Percentiles rank a stretch among this genome's conserved stretches.
These are phyloP conservation scores for Pyrrhosoma nymphula DNA, from an alignment of 2,888 invertebrate species.

Conservation along the genomic window DNA sequence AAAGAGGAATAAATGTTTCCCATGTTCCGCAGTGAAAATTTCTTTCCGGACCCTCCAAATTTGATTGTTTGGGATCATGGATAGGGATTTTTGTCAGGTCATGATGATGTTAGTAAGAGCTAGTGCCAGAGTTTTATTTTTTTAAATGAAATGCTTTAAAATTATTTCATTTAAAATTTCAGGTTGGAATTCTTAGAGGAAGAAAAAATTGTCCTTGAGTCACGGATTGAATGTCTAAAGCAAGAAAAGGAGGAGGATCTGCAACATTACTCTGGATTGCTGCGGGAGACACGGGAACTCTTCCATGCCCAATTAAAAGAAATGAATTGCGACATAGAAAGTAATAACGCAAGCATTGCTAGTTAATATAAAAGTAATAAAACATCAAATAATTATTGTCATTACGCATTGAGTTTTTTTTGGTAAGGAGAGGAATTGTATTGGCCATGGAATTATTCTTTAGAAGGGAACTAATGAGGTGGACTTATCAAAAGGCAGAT, in stretches of 20 bases:
- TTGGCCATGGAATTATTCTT: too few species aligned
- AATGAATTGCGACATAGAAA: not conserved
- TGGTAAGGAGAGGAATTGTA: too few species aligned
- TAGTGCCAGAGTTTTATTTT: not conserved
- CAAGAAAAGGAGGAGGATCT: constrained; percentile 83
- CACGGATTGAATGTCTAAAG: constrained; percentile 82
- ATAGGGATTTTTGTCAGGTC: too few species aligned
- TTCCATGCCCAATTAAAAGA: constrained; percentile 76
- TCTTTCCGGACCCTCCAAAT: too few species aligned
- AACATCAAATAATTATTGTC: not conserved
- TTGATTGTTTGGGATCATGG: too few species aligned
- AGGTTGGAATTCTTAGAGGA: constrained; percentile 84
- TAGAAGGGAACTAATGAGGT: too few species aligned
- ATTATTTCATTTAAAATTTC: constrained; percentile 52
- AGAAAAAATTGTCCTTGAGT: constrained; percentile 83
- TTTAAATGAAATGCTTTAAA: not conserved
- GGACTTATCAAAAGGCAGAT: too few species aligned
- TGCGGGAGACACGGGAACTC: constrained; percentile 81
- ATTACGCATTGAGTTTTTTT: not conserved
- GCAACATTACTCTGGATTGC: constrained; percentile 80
- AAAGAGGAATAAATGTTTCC: too few species aligned
- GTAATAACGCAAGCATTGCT: not conserved
- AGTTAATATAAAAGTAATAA: not conserved
- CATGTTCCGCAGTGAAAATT: too few species aligned
- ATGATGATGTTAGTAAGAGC: not conserved